These are phyloP conservation scores for Drosophila tani DNA, from an alignment of 1,140 invertebrate species.

Conservation along the genomic window DNA sequence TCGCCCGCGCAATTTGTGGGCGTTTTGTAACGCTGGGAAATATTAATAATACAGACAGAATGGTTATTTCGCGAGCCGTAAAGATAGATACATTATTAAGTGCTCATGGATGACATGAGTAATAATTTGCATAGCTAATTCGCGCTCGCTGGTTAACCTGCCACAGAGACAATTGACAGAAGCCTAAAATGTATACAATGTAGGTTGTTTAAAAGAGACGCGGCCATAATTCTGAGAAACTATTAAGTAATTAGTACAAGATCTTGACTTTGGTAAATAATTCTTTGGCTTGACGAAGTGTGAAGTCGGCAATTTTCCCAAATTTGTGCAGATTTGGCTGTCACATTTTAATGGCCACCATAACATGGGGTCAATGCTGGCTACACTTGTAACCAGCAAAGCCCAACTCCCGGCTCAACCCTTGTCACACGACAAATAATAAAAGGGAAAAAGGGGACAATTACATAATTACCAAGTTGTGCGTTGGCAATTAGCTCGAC, in stretches of 20 bases:
- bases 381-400: constrained; percentile 5
- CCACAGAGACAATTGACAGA: constrained; percentile 39
- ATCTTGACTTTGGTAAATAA: constrained; percentile 15
- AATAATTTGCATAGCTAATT: constrained; percentile 57
- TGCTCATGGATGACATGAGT: constrained; percentile 39
- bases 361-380: constrained; percentile 23
- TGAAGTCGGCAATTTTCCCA: constrained; percentile 14
- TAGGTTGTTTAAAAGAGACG: neutral
- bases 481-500: constrained; percentile 71
- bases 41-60: constrained; percentile 59
- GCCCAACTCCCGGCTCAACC: constrained; percentile 10
- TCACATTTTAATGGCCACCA: constrained; percentile 19
- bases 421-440: constrained; percentile 42
- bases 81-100: constrained; percentile 59
- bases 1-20: constrained; percentile 36
- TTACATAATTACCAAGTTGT: constrained; percentile 77
- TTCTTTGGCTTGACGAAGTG: neutral
- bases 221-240: constrained; percentile 16
- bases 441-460: constrained; percentile 37
- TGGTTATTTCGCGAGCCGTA: constrained; percentile 49
- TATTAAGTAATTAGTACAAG: constrained; percentile 22
- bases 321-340: constrained; percentile 44
- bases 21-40: constrained; percentile 39
- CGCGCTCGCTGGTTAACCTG: constrained; percentile 28
- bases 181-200: constrained; percentile 18